A percentile compares a stretch with the other conserved stretches of the same genome.
phyloP scores from a whole-genome alignment of 2,113 vertebrate species.

The Copsychus sechellarum region DNA sequence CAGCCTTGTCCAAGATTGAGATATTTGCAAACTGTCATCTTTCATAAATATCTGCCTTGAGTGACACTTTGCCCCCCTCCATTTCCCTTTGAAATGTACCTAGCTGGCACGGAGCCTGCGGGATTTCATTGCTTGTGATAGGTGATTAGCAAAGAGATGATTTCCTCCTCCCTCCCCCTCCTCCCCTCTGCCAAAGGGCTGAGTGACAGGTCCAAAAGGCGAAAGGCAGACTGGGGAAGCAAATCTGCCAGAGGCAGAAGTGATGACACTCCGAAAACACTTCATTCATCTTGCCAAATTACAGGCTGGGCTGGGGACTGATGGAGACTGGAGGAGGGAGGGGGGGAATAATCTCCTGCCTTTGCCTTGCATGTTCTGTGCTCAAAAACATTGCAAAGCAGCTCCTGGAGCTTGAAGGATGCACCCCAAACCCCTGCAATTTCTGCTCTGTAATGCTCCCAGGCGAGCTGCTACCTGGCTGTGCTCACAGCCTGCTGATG shows the following conservation, averaged over 20 bases:
- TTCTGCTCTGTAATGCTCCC: constrained; percentile 20
- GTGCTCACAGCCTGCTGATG: not conserved
- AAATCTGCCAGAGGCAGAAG: constrained; percentile 68
- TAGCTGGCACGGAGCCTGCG: constrained; percentile 69
- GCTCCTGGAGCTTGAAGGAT: not conserved
- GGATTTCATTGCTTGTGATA: constrained; percentile 79
- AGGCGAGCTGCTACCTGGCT: constrained; percentile 13
- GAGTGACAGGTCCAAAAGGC: constrained; percentile 70
- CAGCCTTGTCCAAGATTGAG: constrained; percentile 92
- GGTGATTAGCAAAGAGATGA: constrained; percentile 78
- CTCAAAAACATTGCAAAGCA: not conserved
- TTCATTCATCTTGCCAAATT: constrained; percentile 69
- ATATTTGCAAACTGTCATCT: constrained; percentile 99
- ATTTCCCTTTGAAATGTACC: constrained; percentile 76
- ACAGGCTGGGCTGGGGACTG: constrained; percentile 61
- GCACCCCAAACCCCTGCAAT: not conserved
- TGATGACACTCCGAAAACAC: constrained; percentile 60
- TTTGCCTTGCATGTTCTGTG: constrained; percentile 6
- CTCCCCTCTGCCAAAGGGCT: constrained; percentile 60
- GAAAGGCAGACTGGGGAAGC: constrained; percentile 69
- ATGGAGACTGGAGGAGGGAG: not conserved
- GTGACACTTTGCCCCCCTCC: constrained; percentile 75
- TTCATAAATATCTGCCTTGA: constrained; percentile 93
- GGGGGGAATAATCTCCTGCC: not conserved
- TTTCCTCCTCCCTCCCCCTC: constrained; percentile 50